Conservation (phyloP, 2,113 vertebrate species). For the Alaudala cheleensis region DNA sequence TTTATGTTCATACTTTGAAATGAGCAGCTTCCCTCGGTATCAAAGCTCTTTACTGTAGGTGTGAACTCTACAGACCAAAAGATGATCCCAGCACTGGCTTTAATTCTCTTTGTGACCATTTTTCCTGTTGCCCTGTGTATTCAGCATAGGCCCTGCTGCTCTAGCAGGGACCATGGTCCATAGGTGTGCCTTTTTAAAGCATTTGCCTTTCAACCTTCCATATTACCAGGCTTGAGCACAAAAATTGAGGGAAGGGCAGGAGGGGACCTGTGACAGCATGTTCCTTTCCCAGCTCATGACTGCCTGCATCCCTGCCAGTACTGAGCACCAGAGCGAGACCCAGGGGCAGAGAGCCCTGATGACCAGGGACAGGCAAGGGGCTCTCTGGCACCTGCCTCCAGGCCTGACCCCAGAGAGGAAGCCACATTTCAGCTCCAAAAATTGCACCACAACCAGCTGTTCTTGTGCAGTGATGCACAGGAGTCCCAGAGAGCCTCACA, state of each 20-base stretch:
- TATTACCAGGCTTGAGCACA: neutral
- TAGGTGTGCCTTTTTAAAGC: neutral
- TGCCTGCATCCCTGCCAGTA: neutral
- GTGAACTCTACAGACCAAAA: neutral
- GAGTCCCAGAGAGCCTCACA: rapidly evolving
- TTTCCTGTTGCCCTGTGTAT: neutral
- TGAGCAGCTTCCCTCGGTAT: neutral
- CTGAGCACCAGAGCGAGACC: rapidly evolving
- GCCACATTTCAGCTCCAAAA: neutral
- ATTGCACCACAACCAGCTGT: rapidly evolving
- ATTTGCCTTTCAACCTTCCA: neutral
- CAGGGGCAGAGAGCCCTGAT: rapidly evolving
- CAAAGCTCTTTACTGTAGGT: neutral
- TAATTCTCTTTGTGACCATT: neutral
- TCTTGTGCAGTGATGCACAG: neutral
- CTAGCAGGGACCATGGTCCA: neutral
- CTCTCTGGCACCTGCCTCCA: neutral
- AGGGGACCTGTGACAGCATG: rapidly evolving
- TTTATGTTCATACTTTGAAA: neutral
- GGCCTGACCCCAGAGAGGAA: neutral
- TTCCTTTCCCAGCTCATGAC: rapidly evolving
- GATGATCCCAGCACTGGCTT: neutral
- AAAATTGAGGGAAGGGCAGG: neutral
- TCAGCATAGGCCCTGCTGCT: neutral
- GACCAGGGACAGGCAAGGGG: neutral